Evolutionary conservation across 37 sponge, comb jelly and placozoan species (phyloP).

Genomic region (Lycopodina hypogea): DNA sequence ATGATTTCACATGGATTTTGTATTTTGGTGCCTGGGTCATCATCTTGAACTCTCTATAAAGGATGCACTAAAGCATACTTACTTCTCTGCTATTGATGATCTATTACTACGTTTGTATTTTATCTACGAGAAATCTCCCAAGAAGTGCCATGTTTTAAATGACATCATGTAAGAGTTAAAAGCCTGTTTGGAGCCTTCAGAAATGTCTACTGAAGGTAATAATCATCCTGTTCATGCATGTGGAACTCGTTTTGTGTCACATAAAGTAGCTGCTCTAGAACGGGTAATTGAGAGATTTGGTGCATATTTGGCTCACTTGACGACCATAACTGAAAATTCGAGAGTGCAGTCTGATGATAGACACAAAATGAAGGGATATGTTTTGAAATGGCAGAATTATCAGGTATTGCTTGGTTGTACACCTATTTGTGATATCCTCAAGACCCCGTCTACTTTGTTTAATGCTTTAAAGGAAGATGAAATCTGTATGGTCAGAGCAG

Average conservation of each 20-base stretch:
- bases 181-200: slow-evolving; percentile 32
- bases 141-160: slow-evolving; percentile 48
- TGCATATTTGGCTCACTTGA: slow-evolving; percentile 38
- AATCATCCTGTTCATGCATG: slow-evolving; percentile 41
- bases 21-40: slow-evolving; percentile 65
- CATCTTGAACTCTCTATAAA: slow-evolving; percentile 52
- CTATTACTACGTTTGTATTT: slow-evolving; percentile 53
- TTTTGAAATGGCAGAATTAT: slow-evolving; percentile 38
- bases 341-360: slow-evolving; percentile 24
- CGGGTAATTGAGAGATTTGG: slow-evolving; percentile 43
- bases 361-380: slow-evolving; percentile 54
- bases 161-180: slow-evolving; percentile 13
- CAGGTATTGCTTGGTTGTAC: no score
- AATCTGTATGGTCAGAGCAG: slow-evolving; percentile 52
- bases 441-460: slow-evolving; percentile 42
- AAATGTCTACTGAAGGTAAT: slow-evolving; percentile 50
- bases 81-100: slow-evolving; percentile 38
- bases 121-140: slow-evolving; percentile 43
- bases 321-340: slow-evolving; percentile 15
- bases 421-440: slow-evolving; percentile 60
- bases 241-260: slow-evolving; percentile 55
- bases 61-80: slow-evolving; percentile 51
- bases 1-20: slow-evolving; percentile 41
- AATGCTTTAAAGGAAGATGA: slow-evolving; percentile 63
- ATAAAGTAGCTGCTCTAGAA: slow-evolving; percentile 56